Evolutionary conservation across 2,797 vertebrate species (phyloP), one percentile per base, ranked within the genome.

Genomic region (Hozukius guyotensis): DNA sequence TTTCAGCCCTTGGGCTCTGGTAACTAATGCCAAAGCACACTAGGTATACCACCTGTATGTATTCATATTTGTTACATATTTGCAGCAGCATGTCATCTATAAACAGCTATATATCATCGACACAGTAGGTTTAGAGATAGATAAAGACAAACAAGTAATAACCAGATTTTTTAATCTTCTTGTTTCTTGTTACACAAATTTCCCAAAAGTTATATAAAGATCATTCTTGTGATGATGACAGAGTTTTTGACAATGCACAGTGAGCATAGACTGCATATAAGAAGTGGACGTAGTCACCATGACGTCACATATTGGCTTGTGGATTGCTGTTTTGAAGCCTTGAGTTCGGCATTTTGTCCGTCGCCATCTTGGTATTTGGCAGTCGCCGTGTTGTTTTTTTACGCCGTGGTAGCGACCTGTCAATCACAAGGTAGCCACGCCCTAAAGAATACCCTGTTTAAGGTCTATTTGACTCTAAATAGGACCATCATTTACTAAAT

Each of bases 11-110:
- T 24, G 8, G 18, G 65, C 67, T 70, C n/a, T 57, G 49, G 53
- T 64, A 38, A 72, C 78, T 63, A 52, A 72, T 63, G 77, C 60
- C 38, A 83, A 88, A 80, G 46, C 8, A 52, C 36, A 34, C 42
- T 67, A n/a, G 29, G 2, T 36, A 22, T 5, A 75, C 24, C 52
- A 74, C 57, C 67, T 82, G 64, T 34, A 20, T 4, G n/a, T 65
- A 53, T 14, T 74, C 42, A 59, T 64, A 69, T 80, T 4, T 78
- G 59, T 72, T 9, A 29, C 3, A 7, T 49, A 38, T 65, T 24
- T 74, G 25, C 60, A 42, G 34, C 16, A 72, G 72, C 2, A 76
- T 32, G 49, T 53, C 20, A 1, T 53, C 49, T 53, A 53, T 53
- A 53, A 53, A 53, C 49, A 53, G 49, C 9, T n/a, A 11, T 53